Evolutionary conservation across 2,888 invertebrate species (phyloP), one percentile per base, ranked within the genome.

Genomic region (Thymelicus sylvestris): DNA sequence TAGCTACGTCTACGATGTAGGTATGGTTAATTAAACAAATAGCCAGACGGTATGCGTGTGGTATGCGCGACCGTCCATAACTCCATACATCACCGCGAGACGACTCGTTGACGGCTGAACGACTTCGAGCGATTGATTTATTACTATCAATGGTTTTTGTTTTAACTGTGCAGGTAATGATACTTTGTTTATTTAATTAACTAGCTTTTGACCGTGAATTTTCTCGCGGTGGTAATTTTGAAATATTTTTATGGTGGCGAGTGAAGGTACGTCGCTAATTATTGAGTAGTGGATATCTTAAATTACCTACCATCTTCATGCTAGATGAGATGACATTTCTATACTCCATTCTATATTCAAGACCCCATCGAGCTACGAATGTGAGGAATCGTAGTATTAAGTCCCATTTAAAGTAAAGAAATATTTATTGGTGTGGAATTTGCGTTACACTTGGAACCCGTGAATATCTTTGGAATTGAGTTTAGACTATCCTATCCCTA

Each of bases 61-160:
- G 81, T 73, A 84, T 83, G 81, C 79, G 77, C 76, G 74, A 76
- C 74, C 73, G 44, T 44, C 12, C 41, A 41, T 41, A 41, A 55
- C 74, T 74, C 76, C 78, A 85, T 87, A 84, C 84, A 86, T 88
- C 86, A 86, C 78, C 39, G 64, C 48, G 59, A 50, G 69, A 65
- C 65, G 59, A 70, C 65, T 31, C 70, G 70, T 41, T 65, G 70
- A 70, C 65, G 44, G 70, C 70, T 47, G 47, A 64, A 69, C 48
- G 65, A 70, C 70, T 63, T 39, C 24, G 57, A 38, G 7, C 50
- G 60, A 70, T 65, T 70, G 70, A 70, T 70, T 70, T 60, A 70
- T 70, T 24, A n/a, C 41, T 52, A 52, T 65, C 13, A 24, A 65
- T 60, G 24, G 31, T 65, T 70, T 69, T 69, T 70, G 65, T 70